Conservation (phyloP, 2,888 invertebrate genomes). For the Luffia ferchaultella region DNA sequence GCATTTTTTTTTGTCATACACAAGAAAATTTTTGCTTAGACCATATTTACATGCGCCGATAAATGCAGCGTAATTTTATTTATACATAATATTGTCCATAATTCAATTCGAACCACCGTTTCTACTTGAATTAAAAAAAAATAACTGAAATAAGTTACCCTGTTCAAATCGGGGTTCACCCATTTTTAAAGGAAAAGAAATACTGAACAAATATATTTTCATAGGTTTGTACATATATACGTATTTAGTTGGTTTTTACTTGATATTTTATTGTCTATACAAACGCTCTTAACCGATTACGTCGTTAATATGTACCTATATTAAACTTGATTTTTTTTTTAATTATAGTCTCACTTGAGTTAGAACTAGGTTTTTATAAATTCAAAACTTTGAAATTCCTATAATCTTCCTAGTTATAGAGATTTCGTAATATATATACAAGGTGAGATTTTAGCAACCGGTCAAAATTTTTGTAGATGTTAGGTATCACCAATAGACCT, state of each 20-base stretch:
- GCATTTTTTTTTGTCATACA: constrained; percentile 48
- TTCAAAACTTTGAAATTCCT: too few relatives aligned
- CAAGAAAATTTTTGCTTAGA: constrained; percentile 17
- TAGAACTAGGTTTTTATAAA: too few relatives aligned
- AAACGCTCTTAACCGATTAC: background rate
- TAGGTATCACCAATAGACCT: too few relatives aligned
- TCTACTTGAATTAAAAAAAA: constrained; percentile 19
- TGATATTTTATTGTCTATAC: background rate
- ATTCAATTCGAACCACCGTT: constrained; percentile 28
- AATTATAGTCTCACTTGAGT: too few relatives aligned
- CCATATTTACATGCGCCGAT: constrained; percentile 42
- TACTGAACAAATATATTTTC: constrained; percentile 2
- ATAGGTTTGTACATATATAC: constrained; percentile 14
- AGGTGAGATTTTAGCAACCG: too few relatives aligned
- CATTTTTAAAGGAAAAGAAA: constrained; percentile 12
- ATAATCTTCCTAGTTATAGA: too few relatives aligned
- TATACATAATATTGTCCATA: constrained; percentile 42
- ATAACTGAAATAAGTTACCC: constrained; percentile 36
- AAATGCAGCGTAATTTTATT: constrained; percentile 18
- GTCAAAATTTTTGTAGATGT: too few relatives aligned
- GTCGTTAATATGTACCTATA: too few relatives aligned
- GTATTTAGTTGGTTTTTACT: constrained; percentile 12
- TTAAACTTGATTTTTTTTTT: too few relatives aligned
- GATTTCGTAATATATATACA: too few relatives aligned
- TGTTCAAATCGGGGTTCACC: constrained; percentile 30